Percentiles rank a stretch among this genome's conserved stretches.
Conservation (phyloP, 2,888 invertebrate genomes). For the Boloria euphrosyne region DNA sequence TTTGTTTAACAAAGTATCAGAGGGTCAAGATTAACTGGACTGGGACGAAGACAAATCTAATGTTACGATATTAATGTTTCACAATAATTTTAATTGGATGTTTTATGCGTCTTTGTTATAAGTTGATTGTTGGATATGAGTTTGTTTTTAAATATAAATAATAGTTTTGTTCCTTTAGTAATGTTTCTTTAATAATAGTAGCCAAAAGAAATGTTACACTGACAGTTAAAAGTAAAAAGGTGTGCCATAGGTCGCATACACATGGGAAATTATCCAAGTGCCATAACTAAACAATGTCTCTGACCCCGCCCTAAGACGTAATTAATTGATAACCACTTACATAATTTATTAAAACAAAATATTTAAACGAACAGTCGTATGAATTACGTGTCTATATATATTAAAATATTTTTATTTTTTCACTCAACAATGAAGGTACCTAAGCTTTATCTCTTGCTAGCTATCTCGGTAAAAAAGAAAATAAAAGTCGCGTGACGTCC, state of each 20-base stretch:
- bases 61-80: constrained; percentile 36
- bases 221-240: constrained; percentile 58
- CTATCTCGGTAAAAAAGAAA: constrained; percentile 47
- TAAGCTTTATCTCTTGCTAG: constrained; percentile 34
- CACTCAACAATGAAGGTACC: constrained; percentile 24
- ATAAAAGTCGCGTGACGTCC: constrained; percentile 70
- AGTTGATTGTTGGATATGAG: constrained; percentile 1
- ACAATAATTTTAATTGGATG: constrained; percentile 45
- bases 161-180: not conserved
- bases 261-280: constrained; percentile 77
- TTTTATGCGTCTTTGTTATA: constrained; percentile 40
- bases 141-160: not conserved
- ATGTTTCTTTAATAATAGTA: constrained; percentile 3
- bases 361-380: not conserved
- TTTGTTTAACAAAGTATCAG: constrained; percentile 54
- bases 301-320: constrained; percentile 72
- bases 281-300: constrained; percentile 52
- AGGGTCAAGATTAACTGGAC: constrained; percentile 52
- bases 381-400: no score
- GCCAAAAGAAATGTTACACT: constrained; percentile 53
- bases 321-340: constrained; percentile 60
- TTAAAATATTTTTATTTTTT: no score
- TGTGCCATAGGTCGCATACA: constrained; percentile 64
- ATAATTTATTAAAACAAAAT: not conserved
- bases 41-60: constrained; percentile 43